A percentile compares a stretch with the other conserved stretches of the same genome.
phyloP scores from a whole-genome alignment of 2,113 vertebrate species.

The Benitochromis conjunctus region DNA sequence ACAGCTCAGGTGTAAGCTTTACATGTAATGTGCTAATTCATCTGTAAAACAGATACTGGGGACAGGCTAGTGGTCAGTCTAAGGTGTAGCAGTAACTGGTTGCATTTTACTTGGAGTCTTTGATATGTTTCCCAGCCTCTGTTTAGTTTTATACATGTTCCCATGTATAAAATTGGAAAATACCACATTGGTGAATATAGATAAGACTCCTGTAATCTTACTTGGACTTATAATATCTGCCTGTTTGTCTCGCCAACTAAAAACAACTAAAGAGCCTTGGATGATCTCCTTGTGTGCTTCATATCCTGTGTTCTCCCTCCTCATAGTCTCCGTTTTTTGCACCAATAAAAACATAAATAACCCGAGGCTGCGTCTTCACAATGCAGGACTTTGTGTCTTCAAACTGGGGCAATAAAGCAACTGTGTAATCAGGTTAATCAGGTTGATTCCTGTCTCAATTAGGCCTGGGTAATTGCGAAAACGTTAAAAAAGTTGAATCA shows the following conservation, averaged over 20 bases:
- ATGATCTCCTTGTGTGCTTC: not conserved
- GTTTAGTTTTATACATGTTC: not conserved
- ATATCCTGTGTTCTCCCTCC: not conserved
- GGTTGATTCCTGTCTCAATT: conserved; percentile 33
- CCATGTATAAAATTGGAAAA: not conserved
- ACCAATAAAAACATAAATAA: not conserved
- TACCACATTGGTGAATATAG: not conserved
- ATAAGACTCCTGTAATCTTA: not conserved
- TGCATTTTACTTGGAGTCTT: not conserved
- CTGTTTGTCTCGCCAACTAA: not conserved
- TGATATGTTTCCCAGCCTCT: not conserved
- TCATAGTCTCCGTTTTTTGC: not conserved
- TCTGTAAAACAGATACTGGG: not conserved
- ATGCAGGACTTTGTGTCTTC: not conserved
- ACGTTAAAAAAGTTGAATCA: not conserved
- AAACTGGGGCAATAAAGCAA: not conserved
- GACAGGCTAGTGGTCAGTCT: not conserved
- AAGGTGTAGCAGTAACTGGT: not conserved
- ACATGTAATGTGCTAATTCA: not conserved
- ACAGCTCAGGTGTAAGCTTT: not conserved
- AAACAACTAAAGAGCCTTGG: not conserved
- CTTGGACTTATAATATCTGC: not conserved
- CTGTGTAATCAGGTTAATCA: conserved; percentile 10
- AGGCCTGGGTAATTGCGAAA: not conserved
- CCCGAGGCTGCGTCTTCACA: not conserved